Percentiles rank a stretch among this genome's conserved stretches.
These are phyloP conservation scores for Ommatoiulus sabulosus DNA, from an alignment of 2,888 invertebrate species.

Conservation along the genomic window DNA sequence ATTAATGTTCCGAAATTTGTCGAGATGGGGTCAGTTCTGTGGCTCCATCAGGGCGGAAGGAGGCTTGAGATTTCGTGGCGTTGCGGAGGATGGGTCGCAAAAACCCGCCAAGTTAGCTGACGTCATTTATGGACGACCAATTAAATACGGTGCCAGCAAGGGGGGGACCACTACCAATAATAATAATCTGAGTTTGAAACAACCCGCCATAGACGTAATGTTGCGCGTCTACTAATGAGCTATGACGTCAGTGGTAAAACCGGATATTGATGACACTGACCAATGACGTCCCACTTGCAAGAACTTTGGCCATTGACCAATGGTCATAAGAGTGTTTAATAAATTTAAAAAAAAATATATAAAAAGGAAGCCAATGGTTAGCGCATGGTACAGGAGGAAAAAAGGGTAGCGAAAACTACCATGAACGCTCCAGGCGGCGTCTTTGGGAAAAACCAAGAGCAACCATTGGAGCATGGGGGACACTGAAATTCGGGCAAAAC, in stretches of 20 bases:
- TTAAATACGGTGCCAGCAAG: not conserved
- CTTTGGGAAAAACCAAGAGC: slow-evolving; percentile 5
- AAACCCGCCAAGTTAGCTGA: not conserved
- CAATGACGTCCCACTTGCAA: not conserved
- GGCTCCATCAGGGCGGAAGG: too few relatives aligned
- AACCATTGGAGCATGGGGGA: not conserved
- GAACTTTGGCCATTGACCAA: slow-evolving; percentile 1
- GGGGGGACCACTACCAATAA: too few relatives aligned
- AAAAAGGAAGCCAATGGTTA: slow-evolving; percentile 1
- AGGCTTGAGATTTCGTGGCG: not conserved
- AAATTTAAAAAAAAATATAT: not conserved
- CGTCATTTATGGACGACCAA: slow-evolving; percentile 3
- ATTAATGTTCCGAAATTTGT: too few relatives aligned
- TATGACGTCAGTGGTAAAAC: not conserved
- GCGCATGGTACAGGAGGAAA: not conserved
- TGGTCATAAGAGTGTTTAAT: not conserved
- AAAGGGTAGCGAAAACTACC: not conserved
- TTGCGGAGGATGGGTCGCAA: not conserved
- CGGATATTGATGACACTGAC: not conserved
- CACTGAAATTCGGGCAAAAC: not conserved
- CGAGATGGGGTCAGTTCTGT: too few relatives aligned
- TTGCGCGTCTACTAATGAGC: not conserved
- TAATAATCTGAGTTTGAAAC: not conserved
- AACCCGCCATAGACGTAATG: not conserved
- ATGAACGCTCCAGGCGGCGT: not conserved